Conservation (phyloP, 2,113 vertebrate species). For the Vanacampus margaritifer region DNA sequence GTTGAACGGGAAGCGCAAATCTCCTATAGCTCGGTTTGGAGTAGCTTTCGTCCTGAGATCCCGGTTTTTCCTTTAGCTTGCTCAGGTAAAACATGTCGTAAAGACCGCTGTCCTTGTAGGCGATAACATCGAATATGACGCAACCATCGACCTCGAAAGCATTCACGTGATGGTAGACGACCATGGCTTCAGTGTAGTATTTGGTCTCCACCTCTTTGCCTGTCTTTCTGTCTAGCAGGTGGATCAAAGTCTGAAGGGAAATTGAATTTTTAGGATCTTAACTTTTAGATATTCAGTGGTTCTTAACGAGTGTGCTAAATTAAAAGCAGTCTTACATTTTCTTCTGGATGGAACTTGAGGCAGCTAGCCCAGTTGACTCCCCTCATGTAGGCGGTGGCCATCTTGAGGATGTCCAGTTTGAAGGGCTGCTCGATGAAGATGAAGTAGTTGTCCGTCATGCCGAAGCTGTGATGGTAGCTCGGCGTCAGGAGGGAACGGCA, state of each 20-base stretch:
- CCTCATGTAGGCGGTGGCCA: constrained; percentile 89
- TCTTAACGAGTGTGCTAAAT: background rate
- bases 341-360: constrained; percentile 77
- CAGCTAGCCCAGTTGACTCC: constrained; percentile 91
- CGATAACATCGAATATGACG: constrained; percentile 83
- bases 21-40: constrained; percentile 74
- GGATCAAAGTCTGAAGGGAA: constrained; percentile 81
- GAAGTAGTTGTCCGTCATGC: constrained; percentile 86
- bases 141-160: constrained; percentile 87
- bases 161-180: constrained; percentile 89
- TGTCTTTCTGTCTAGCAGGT: constrained; percentile 84
- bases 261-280: background rate
- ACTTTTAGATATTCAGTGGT: background rate
- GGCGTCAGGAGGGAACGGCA: constrained; percentile 82
- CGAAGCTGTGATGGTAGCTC: constrained; percentile 95
- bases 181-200: constrained; percentile 78
- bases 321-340: constrained; percentile 75
- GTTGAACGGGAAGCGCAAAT: constrained; percentile 79
- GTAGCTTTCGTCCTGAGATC: constrained; percentile 28
- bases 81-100: constrained; percentile 89
- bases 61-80: constrained; percentile 61
- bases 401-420: constrained; percentile 86
- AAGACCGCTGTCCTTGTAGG: constrained; percentile 80
- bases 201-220: constrained; percentile 75
- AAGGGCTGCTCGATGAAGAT: constrained; percentile 91